Base-by-base conservation (phyloP, 2,113 vertebrate species). In the Pitta sordida region DNA sequence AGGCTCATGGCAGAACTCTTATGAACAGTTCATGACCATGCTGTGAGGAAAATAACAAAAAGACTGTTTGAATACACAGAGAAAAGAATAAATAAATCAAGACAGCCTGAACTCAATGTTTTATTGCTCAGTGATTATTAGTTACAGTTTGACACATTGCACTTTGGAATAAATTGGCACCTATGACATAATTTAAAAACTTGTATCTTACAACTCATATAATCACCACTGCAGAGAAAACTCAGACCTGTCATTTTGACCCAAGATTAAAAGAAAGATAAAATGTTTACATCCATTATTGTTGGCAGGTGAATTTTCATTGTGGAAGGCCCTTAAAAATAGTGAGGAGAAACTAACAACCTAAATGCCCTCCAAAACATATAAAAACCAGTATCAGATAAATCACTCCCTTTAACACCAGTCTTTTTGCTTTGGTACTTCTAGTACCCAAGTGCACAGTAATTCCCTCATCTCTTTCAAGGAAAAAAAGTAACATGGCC, bases 251-350 rank as follows among this genome's bases (percentile, higher is more conserved):
- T 67, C 52, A 62, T 81, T 94, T 81, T 71, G 64, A 85, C 77
- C 78, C 84, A 87, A 94, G 79, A 88, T 93, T 95, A 81, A 96
- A 95, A 96, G 70, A 93, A 88, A 92, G 29, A 90, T 96, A 96
- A 96, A 97, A 97, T 34, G 36, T 81, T 94, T 81, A 81, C 39
- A 91, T 84, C 64, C 65, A 90, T 96, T 95, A 82, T 52, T 88
- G 58, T 19, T 90, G 73, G 51, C 86, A 92, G 37, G 53, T 96
- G 85, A 96, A 75, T 46, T 83, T 91, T 62, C 55, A 39, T 34
- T 92, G 93, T 89, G 71, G 82, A 95, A 96, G 89, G 83, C 44
- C 78, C 91, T 92, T 92, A 87, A 96, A 94, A 91, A 64, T 4
- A 91, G 88, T 94, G 91, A 96, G 73, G 19, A 77, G 75, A 95